phyloP scores from a whole-genome alignment of 2,113 vertebrate genomes.

The Octodon degus region DNA sequence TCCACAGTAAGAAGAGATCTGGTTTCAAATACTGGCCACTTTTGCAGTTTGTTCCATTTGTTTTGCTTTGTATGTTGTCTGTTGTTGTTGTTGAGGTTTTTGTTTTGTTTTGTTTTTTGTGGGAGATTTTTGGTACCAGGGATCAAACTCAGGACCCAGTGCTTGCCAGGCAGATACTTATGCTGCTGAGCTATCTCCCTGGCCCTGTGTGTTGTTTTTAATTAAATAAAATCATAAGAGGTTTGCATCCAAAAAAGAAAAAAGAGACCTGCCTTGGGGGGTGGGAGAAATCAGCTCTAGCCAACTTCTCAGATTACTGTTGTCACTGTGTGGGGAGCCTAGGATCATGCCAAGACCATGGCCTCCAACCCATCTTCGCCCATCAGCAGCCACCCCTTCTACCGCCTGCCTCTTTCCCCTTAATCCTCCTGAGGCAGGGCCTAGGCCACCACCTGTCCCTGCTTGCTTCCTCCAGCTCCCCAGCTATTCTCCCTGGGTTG shows the following conservation, averaged over 20 bases:
- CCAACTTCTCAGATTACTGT: background rate
- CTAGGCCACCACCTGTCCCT: background rate
- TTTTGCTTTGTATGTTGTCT: background rate
- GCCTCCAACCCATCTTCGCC: background rate
- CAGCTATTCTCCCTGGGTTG: conserved; percentile 52
- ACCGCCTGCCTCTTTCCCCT: background rate
- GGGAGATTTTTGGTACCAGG: too few relatives aligned
- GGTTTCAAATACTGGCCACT: background rate
- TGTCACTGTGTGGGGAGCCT: background rate
- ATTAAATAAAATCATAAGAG: background rate
- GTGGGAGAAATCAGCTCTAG: background rate
- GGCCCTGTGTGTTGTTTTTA: background rate
- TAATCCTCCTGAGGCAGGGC: background rate
- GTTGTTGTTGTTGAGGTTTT: too few relatives aligned
- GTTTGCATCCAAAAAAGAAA: background rate
- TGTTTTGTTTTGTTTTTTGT: too few relatives aligned
- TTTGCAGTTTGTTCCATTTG: background rate
- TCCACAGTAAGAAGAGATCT: background rate
- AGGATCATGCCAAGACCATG: background rate
- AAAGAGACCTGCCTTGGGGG: background rate
- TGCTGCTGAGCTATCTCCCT: too few relatives aligned
- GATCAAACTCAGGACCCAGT: too few relatives aligned
- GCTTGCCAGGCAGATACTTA: too few relatives aligned
- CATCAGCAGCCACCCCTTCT: background rate
- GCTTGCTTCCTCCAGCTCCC: background rate